These are phyloP conservation scores for Tethea ocularis DNA, from an alignment of 2,888 invertebrate species.

Conservation along the genomic window DNA sequence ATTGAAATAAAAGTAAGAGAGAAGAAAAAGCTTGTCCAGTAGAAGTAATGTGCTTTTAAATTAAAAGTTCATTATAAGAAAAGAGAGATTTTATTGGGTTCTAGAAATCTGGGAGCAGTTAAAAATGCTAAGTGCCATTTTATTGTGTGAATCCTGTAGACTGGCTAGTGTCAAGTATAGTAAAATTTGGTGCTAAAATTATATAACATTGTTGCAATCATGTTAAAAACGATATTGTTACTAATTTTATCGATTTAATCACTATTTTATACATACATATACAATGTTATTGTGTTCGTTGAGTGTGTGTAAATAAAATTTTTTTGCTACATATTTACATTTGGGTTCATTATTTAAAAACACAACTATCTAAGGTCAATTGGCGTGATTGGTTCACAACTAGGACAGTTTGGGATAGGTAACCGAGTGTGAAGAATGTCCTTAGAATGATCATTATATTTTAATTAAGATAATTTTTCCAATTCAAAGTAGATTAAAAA, in stretches of 20 bases:
- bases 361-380: no score
- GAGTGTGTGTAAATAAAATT: conserved; percentile 63
- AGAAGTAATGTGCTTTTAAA: background rate
- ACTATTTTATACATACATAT: conserved; percentile 26
- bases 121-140: conserved; percentile 30
- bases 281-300: conserved; percentile 42
- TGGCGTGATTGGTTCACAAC: no score
- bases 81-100: conserved; percentile 1
- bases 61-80: background rate
- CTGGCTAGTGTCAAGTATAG: background rate
- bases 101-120: background rate
- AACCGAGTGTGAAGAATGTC: no score
- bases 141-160: background rate
- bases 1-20: background rate
- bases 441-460: no score
- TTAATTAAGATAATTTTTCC: no score
- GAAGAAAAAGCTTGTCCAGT: background rate
- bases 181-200: conserved; percentile 3
- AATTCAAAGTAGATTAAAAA: no score
- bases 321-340: conserved; percentile 43
- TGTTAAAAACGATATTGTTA: conserved; percentile 37
- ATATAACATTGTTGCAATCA: conserved; percentile 19
- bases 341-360: no score
- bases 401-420: no score
- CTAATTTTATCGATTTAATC: conserved; percentile 44